Evolutionary conservation across 2,113 vertebrate species (phyloP).

Genomic region (Hiodon alosoides): DNA sequence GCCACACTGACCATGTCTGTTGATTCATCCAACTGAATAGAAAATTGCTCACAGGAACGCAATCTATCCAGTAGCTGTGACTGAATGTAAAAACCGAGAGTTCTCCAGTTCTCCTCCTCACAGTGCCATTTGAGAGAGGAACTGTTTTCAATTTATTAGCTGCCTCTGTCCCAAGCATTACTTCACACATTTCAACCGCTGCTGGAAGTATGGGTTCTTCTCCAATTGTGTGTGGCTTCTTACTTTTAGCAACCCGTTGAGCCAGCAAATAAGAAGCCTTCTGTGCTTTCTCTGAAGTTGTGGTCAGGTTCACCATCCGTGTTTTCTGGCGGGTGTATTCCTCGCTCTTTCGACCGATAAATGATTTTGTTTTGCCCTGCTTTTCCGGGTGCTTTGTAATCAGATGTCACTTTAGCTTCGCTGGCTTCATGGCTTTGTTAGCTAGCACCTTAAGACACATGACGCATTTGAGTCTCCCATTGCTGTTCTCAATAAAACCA

Average conservation of each 20-base stretch:
- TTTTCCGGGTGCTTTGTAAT: neutral
- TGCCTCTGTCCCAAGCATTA: slow-evolving; percentile 12
- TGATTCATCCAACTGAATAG: too few species aligned
- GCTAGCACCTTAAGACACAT: slow-evolving; percentile 10
- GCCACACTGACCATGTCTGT: too few species aligned
- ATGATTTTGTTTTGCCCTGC: neutral
- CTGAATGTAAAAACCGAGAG: neutral
- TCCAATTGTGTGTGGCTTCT: slow-evolving; percentile 11
- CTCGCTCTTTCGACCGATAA: neutral
- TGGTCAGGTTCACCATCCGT: neutral
- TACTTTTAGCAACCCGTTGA: neutral
- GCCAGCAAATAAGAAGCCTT: neutral
- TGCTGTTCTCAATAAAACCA: slow-evolving; percentile 16
- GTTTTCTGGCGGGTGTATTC: neutral
- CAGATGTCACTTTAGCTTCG: too few species aligned
- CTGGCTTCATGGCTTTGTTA: slow-evolving; percentile 11
- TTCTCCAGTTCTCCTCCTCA: neutral
- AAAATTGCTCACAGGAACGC: too few species aligned
- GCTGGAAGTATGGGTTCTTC: neutral
- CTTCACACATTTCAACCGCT: slow-evolving; percentile 7
- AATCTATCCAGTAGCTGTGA: neutral
- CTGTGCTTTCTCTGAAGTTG: neutral
- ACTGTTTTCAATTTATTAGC: slow-evolving; percentile 13
- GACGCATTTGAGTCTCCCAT: slow-evolving; percentile 4
- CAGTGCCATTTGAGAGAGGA: slow-evolving; percentile 24